phyloP scores from a whole-genome alignment of 2,113 vertebrate species.

The Penelope pileata region DNA sequence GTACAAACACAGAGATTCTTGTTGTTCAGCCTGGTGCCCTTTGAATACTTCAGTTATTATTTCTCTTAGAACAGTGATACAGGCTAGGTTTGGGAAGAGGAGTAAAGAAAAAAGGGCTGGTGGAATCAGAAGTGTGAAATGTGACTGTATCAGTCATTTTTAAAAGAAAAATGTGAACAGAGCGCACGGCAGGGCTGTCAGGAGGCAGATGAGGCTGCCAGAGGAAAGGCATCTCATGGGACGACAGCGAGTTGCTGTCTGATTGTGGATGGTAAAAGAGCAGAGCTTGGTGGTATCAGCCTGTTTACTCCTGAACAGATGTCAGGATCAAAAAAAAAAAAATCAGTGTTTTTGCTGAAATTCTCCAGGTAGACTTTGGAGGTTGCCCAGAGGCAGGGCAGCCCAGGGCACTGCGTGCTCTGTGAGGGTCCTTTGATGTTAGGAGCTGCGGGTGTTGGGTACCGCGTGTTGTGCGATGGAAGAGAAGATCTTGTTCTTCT shows the following conservation, averaged over 20 bases:
- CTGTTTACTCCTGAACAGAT: background rate
- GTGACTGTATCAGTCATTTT: fast-evolving
- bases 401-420: background rate
- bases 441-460: background rate
- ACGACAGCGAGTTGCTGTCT: fast-evolving
- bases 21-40: background rate
- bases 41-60: background rate
- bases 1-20: background rate
- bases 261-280: background rate
- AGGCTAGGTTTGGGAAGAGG: fast-evolving
- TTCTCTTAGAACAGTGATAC: background rate
- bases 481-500: background rate
- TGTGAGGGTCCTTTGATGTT: background rate
- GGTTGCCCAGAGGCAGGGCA: background rate
- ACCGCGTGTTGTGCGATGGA: fast-evolving
- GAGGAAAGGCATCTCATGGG: fast-evolving
- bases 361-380: background rate
- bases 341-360: background rate
- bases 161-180: background rate
- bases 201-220: background rate
- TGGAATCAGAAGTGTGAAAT: background rate
- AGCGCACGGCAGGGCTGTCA: background rate
- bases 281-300: background rate
- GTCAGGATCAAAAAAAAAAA: background rate
- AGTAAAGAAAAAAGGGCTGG: background rate